These are phyloP conservation scores for Malurus leucopterus DNA, from an alignment of 2,797 vertebrate genomes.

Conservation along the genomic window DNA sequence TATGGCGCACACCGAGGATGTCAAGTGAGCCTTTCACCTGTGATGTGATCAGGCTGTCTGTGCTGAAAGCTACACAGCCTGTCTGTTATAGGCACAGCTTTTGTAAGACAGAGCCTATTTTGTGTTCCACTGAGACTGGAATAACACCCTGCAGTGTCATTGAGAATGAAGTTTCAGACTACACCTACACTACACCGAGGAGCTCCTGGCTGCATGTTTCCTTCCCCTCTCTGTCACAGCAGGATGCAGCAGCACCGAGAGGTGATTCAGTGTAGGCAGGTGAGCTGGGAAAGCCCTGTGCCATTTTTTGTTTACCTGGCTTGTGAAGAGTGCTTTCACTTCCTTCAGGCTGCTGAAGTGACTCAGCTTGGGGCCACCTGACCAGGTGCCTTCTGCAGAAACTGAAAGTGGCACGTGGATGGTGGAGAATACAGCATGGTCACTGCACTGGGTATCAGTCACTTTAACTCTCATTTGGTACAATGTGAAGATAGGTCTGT, in stretches of 20 bases:
- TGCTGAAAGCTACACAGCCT: neutral
- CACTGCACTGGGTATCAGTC: neutral
- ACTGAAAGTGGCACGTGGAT: neutral
- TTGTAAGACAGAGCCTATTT: neutral
- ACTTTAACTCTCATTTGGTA: neutral
- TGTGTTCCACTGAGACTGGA: neutral
- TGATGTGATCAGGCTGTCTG: neutral
- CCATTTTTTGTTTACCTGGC: neutral
- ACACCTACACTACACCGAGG: neutral
- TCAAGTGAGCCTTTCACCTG: neutral
- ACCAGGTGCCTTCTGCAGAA: neutral
- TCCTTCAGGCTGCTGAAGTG: neutral
- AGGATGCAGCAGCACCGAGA: neutral
- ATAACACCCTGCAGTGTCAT: neutral
- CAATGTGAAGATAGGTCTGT: neutral
- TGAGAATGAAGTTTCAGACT: neutral
- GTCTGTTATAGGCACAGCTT: neutral
- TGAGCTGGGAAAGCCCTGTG: neutral
- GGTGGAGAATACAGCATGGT: rapidly evolving
- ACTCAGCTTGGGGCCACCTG: neutral
- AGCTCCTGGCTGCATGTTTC: neutral
- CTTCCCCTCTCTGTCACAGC: neutral
- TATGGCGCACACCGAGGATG: rapidly evolving
- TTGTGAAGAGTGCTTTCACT: neutral
- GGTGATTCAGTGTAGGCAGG: neutral